Conservation (phyloP, 2,113 vertebrate genomes). For the Xiphophorus hellerii region DNA sequence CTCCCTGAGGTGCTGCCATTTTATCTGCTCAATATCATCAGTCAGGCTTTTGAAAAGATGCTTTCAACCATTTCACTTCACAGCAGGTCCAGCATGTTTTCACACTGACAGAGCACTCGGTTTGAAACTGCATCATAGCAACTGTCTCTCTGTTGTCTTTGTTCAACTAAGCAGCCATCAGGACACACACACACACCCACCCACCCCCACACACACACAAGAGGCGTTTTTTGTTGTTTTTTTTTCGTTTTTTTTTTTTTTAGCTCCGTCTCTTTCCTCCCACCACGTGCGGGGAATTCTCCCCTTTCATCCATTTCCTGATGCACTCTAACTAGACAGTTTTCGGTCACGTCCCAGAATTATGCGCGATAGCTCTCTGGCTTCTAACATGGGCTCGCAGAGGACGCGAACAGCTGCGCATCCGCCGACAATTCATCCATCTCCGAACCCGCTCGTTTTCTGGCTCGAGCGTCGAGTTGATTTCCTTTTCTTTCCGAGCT, state of each 20-base stretch:
- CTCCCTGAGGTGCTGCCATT: constrained; percentile 49
- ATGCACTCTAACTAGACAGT: constrained; percentile 74
- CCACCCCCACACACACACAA: constrained; percentile 40
- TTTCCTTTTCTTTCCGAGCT: constrained; percentile 33
- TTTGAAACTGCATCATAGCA: constrained; percentile 31
- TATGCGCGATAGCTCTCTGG: constrained; percentile 51
- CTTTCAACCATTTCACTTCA: constrained; percentile 58
- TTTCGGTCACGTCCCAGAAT: constrained; percentile 77
- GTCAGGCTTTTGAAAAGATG: constrained; percentile 55
- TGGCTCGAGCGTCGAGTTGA: constrained; percentile 55
- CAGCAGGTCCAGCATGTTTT: constrained; percentile 55
- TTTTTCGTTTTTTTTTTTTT: background rate
- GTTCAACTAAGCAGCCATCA: constrained; percentile 60
- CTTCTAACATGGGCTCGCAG: constrained; percentile 31
- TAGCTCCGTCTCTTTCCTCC: constrained; percentile 44
- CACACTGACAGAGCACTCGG: constrained; percentile 28
- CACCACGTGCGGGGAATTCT: constrained; percentile 64
- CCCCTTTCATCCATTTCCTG: constrained; percentile 69
- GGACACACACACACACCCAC: constrained; percentile 51
- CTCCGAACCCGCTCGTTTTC: constrained; percentile 64
- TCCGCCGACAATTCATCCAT: constrained; percentile 74
- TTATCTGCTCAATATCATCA: constrained; percentile 60
- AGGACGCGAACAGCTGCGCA: constrained; percentile 65
- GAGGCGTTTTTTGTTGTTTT: constrained; percentile 1
- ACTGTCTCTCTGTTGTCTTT: constrained; percentile 40